Percentiles rank a stretch among this genome's conserved stretches.
phyloP scores from a whole-genome alignment of 2,797 vertebrate genomes.

The Dallia pectoralis region DNA sequence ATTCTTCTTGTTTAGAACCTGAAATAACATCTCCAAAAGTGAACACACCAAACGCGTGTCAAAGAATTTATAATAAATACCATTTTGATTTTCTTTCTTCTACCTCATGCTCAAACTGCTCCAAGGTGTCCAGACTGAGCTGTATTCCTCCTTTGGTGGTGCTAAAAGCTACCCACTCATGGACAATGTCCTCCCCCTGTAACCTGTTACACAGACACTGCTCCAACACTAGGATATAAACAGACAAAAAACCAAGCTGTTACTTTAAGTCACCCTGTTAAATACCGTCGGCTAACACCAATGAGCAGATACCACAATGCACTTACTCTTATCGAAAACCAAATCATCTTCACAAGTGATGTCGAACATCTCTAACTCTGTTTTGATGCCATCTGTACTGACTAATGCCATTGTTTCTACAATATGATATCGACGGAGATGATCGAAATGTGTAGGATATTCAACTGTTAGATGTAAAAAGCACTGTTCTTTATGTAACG shows the following conservation, averaged over 20 bases:
- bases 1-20: constrained; percentile 46
- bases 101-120: constrained; percentile 87
- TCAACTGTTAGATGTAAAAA: neutral
- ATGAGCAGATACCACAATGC: neutral
- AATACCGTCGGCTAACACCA: neutral
- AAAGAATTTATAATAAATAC: neutral
- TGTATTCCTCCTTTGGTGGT: constrained; percentile 62
- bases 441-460: neutral
- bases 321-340: neutral
- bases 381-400: constrained; percentile 55
- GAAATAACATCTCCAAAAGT: neutral
- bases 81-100: constrained; percentile 4
- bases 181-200: neutral
- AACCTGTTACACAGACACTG: constrained; percentile 58
- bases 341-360: constrained; percentile 39
- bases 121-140: constrained; percentile 70
- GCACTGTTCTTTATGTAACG: neutral
- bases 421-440: neutral
- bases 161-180: constrained; percentile 71
- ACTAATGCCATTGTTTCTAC: constrained; percentile 57
- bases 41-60: neutral
- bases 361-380: constrained; percentile 70
- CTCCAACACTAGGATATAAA: neutral
- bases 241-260: too few relatives aligned
- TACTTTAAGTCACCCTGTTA: neutral